phyloP scores from a whole-genome alignment of 2,888 invertebrate species.

The Eutolmus rufibarbis region DNA sequence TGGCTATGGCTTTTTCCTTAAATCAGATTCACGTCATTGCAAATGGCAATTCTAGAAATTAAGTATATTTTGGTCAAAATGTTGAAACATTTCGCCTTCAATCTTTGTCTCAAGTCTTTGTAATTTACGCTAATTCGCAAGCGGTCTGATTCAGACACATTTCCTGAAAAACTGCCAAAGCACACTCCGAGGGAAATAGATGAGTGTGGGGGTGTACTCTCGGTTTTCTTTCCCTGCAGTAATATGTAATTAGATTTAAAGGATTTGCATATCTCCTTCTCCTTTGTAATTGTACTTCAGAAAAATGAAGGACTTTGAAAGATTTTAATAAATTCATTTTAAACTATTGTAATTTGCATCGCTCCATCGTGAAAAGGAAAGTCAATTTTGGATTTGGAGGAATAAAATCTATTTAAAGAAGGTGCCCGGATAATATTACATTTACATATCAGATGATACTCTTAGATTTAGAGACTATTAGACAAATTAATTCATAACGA shows the following conservation, averaged over 20 bases:
- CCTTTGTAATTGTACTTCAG: background rate
- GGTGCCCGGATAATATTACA: too few relatives aligned
- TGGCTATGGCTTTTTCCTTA: background rate
- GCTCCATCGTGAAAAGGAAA: too few relatives aligned
- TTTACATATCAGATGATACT: too few relatives aligned
- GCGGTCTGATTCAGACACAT: background rate
- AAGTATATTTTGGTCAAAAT: background rate
- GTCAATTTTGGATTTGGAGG: too few relatives aligned
- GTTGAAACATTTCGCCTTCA: background rate
- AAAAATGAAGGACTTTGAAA: background rate
- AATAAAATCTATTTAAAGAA: too few relatives aligned
- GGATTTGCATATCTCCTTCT: background rate
- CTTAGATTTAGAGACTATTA: too few relatives aligned
- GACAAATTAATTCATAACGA: too few relatives aligned
- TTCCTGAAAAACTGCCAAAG: background rate
- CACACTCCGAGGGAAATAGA: background rate
- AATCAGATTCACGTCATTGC: background rate
- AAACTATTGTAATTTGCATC: too few relatives aligned
- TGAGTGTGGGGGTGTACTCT: background rate
- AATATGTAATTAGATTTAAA: background rate
- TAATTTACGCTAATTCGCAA: background rate
- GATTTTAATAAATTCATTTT: too few relatives aligned
- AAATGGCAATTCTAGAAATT: background rate
- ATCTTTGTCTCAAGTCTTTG: background rate
- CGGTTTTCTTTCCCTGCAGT: background rate